phyloP scores from a whole-genome alignment of 1,140 invertebrate genomes.

The Anastrepha obliqua region DNA sequence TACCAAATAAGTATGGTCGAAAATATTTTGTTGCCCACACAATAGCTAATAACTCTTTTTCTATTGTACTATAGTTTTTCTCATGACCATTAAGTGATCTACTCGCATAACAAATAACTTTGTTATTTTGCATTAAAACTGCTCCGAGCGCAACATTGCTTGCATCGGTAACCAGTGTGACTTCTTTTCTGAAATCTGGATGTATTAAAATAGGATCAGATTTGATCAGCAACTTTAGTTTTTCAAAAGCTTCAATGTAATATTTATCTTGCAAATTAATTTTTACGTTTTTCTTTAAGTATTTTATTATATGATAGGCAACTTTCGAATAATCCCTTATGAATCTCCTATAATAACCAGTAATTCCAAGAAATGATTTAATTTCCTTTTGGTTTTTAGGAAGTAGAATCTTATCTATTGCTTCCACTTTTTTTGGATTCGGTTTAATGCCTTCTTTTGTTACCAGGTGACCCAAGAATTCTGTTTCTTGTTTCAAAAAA shows the following conservation, averaged over 20 bases:
- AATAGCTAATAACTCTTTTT: constrained; percentile 55
- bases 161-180: constrained; percentile 59
- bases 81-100: constrained; percentile 46
- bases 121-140: constrained; percentile 59
- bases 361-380: constrained; percentile 58
- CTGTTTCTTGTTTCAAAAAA: neutral
- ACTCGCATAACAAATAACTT: constrained; percentile 33
- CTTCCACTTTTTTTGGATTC: constrained; percentile 60
- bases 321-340: constrained; percentile 59
- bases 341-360: constrained; percentile 56
- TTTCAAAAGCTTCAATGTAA: constrained; percentile 54
- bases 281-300: constrained; percentile 58
- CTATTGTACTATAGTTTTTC: constrained; percentile 40
- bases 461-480: constrained; percentile 57
- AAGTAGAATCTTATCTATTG: constrained; percentile 58
- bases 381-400: constrained; percentile 58
- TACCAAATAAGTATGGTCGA: constrained; percentile 37
- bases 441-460: constrained; percentile 56
- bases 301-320: constrained; percentile 54
- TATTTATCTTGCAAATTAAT: constrained; percentile 52
- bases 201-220: constrained; percentile 14
- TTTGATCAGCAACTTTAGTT: constrained; percentile 53
- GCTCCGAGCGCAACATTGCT: constrained; percentile 59
- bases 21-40: constrained; percentile 47
- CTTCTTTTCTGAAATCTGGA: constrained; percentile 54